Conservation (phyloP, 2,888 invertebrate genomes). For the Melanargia galathea region DNA sequence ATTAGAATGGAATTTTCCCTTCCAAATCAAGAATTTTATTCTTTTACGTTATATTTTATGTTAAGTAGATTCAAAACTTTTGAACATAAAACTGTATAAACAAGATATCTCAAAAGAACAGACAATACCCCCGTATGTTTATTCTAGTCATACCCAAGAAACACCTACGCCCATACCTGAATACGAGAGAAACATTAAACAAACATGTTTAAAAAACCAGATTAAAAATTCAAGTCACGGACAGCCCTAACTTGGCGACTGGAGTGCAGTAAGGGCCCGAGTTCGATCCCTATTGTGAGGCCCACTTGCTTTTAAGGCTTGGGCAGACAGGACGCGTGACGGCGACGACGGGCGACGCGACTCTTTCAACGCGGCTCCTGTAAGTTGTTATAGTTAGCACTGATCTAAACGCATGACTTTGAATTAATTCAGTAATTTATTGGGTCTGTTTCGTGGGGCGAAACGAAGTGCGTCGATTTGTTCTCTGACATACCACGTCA, state of each 20-base stretch:
- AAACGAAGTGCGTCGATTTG: too few species aligned
- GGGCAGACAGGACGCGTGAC: neutral
- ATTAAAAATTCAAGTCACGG: constrained; percentile 67
- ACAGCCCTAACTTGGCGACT: constrained; percentile 59
- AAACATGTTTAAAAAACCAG: constrained; percentile 43
- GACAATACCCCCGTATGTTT: constrained; percentile 24
- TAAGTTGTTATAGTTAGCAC: too few species aligned
- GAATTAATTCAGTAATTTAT: too few species aligned
- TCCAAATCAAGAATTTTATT: neutral
- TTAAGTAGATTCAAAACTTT: constrained; percentile 2
- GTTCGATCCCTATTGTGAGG: constrained; percentile 74
- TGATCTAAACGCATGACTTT: too few species aligned
- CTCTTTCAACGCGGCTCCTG: neutral
- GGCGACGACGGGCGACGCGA: neutral
- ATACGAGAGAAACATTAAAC: constrained; percentile 40
- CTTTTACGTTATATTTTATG: neutral
- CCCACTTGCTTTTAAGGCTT: constrained; percentile 71
- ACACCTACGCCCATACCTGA: constrained; percentile 36
- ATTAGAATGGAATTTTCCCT: neutral
- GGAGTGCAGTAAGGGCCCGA: constrained; percentile 63
- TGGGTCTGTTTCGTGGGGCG: too few species aligned
- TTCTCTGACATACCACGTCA: too few species aligned
- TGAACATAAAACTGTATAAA: constrained; percentile 14
- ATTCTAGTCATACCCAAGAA: constrained; percentile 38
- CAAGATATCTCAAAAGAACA: constrained; percentile 27